phyloP scores from a whole-genome alignment of 2,797 vertebrate species.

The Danio aesculapii region DNA sequence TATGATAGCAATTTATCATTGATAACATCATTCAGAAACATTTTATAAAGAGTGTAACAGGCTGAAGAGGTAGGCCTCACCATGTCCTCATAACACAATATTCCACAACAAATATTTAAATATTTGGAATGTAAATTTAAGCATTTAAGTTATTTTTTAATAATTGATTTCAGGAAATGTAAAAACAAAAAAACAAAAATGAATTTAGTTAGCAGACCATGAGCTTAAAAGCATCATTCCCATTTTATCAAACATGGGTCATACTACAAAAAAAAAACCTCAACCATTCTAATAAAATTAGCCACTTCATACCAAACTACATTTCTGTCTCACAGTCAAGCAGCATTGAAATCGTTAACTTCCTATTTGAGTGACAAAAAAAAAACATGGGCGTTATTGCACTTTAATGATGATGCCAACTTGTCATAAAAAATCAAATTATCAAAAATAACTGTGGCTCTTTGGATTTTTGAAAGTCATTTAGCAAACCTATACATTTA shows the following conservation, averaged over 20 bases:
- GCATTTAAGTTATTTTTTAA: not conserved
- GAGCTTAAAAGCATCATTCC: not conserved
- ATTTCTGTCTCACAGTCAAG: not conserved
- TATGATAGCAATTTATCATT: not conserved
- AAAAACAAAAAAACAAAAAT: no score
- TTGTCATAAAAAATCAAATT: not conserved
- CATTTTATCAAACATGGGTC: not conserved
- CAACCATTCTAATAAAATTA: not conserved
- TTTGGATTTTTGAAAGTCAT: not conserved
- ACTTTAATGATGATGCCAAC: not conserved
- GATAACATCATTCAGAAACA: not conserved
- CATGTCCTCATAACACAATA: not conserved
- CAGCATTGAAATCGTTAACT: not conserved
- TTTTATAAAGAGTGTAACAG: not conserved
- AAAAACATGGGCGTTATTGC: not conserved
- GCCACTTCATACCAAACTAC: constrained; percentile 16
- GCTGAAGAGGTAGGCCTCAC: not conserved
- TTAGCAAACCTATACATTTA: not conserved
- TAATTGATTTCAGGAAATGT: not conserved
- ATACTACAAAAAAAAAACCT: constrained; percentile 7
- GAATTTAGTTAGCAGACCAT: not conserved
- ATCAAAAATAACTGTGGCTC: not conserved
- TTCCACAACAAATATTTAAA: not conserved
- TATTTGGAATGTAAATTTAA: not conserved
- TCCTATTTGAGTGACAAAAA: not conserved